Evolutionary conservation across 1,140 invertebrate genomes (phyloP).

Genomic region (Drosophila pseudoananassae): DNA sequence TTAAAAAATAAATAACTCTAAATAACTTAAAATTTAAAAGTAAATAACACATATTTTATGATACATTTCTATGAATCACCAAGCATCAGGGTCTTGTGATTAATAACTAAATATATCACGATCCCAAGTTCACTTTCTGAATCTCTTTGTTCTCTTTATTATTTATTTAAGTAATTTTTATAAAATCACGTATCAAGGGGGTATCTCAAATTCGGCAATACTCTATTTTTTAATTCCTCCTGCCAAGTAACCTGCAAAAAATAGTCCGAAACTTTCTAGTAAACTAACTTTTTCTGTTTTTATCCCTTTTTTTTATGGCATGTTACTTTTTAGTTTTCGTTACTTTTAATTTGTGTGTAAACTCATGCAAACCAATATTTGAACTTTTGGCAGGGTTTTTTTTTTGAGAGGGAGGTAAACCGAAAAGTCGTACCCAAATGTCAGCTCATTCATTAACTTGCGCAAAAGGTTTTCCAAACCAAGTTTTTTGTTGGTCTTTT

Average conservation of each 20-base stretch:
- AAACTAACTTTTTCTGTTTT: slow-evolving; percentile 56
- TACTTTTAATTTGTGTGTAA: slow-evolving; percentile 77
- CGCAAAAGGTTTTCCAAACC: slow-evolving; percentile 54
- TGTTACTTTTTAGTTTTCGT: slow-evolving; percentile 33
- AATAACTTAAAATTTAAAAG: too few species aligned
- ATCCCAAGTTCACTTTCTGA: background rate
- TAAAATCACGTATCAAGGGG: slow-evolving; percentile 18
- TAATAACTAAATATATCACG: slow-evolving; percentile 1
- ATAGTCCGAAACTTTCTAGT: slow-evolving; percentile 38
- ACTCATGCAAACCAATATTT: slow-evolving; percentile 74
- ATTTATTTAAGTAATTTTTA: background rate
- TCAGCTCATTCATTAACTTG: slow-evolving; percentile 79
- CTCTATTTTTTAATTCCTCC: slow-evolving; percentile 1
- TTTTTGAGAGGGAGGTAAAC: background rate
- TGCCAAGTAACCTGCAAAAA: slow-evolving; percentile 1
- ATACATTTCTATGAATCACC: background rate
- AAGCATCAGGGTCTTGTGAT: too few species aligned
- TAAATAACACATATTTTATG: background rate
- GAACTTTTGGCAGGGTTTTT: slow-evolving; percentile 52
- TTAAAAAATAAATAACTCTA: too few species aligned
- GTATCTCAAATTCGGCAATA: slow-evolving; percentile 13
- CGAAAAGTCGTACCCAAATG: slow-evolving; percentile 50
- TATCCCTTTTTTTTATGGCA: slow-evolving; percentile 18
- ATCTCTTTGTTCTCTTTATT: background rate
- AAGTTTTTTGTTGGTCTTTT: slow-evolving; percentile 12